Evolutionary conservation across 1,140 invertebrate genomes (phyloP).

Genomic region (Cotesia chilonis): DNA sequence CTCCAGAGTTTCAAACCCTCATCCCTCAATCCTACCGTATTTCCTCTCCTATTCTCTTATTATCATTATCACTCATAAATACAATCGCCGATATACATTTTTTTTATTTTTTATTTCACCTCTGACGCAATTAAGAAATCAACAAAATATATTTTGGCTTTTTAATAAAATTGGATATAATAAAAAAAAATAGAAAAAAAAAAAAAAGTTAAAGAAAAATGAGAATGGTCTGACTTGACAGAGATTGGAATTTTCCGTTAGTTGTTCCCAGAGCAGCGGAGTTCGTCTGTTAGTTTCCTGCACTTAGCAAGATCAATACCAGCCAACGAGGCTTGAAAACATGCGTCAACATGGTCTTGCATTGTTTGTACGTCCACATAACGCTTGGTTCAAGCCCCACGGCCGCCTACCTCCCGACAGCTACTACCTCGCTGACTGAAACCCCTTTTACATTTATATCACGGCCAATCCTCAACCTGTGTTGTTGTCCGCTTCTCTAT

Average conservation of each 20-base stretch:
- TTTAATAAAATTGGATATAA: too few species aligned
- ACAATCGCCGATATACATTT: too few species aligned
- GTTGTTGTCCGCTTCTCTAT: constrained; percentile 12
- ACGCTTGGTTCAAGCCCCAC: constrained; percentile 55
- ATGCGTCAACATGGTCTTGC: constrained; percentile 69
- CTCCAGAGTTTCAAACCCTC: constrained; percentile 42
- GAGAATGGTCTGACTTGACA: neutral
- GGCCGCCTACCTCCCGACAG: constrained; percentile 30
- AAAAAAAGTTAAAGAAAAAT: neutral
- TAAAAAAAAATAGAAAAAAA: neutral
- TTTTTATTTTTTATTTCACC: too few species aligned
- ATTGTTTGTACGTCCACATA: constrained; percentile 66
- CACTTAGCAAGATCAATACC: constrained; percentile 70
- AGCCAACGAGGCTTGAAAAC: constrained; percentile 68
- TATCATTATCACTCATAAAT: neutral
- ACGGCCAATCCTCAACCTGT: constrained; percentile 13
- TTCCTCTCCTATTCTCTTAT: constrained; percentile 2
- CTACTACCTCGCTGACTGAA: too few species aligned
- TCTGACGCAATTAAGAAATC: too few species aligned
- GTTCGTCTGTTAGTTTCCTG: constrained; percentile 59
- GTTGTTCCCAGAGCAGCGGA: constrained; percentile 41
- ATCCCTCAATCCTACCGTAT: neutral
- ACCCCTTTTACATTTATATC: neutral
- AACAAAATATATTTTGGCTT: too few species aligned
- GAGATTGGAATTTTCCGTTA: constrained; percentile 34